Percentiles rank a stretch among this genome's conserved stretches.
phyloP scores from a whole-genome alignment of 2,888 invertebrate genomes.

The Sarcophaga caerulescens region DNA sequence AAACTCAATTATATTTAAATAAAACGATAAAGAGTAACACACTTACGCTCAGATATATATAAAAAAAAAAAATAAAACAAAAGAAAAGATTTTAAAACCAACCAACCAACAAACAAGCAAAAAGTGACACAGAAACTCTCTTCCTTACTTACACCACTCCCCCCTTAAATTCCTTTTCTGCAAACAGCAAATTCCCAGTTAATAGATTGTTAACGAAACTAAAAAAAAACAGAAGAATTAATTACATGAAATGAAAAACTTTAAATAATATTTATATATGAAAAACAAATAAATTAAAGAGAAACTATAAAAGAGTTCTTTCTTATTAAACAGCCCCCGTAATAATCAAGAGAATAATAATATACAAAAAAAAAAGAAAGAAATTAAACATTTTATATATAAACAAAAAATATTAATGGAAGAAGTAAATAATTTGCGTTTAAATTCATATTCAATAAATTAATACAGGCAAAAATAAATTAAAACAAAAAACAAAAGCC shows the following conservation, averaged over 20 bases:
- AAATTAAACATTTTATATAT: conserved; percentile 46
- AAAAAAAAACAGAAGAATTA: background rate
- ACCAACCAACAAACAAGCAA: background rate
- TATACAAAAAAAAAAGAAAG: background rate
- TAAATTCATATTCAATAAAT: conserved; percentile 13
- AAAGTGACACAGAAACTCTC: background rate
- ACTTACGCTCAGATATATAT: background rate
- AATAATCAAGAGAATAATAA: conserved; percentile 4
- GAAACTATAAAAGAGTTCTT: conserved; percentile 36
- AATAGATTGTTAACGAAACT: conserved; percentile 47
- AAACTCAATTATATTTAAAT: conserved; percentile 53
- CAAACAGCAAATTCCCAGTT: conserved; percentile 32
- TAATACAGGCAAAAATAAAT: background rate
- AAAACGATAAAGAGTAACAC: conserved; percentile 9
- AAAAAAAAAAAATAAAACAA: conserved; percentile 4
- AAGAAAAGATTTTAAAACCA: conserved; percentile 10
- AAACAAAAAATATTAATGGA: conserved; percentile 23
- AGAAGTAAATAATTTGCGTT: conserved; percentile 9
- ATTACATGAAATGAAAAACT: background rate
- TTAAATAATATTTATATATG: conserved; percentile 49
- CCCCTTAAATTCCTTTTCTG: background rate
- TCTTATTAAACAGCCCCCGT: conserved; percentile 18
- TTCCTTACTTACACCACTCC: background rate
- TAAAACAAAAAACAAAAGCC: background rate
- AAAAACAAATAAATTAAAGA: conserved; percentile 31